phyloP scores from a whole-genome alignment of 2,797 vertebrate genomes.

The Pseudomugil gertrudae region DNA sequence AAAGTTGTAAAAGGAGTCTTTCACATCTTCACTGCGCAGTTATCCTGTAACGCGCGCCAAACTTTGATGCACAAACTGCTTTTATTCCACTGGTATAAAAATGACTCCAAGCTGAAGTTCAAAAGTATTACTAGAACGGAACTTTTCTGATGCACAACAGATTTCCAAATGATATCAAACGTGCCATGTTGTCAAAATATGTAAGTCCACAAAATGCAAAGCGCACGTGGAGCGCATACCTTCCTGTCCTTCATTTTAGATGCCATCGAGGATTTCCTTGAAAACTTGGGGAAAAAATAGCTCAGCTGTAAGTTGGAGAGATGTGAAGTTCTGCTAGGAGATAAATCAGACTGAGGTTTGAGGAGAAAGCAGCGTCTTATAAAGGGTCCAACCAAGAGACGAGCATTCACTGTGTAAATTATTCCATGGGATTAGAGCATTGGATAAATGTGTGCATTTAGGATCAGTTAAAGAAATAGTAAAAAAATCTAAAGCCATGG shows the following conservation, averaged over 20 bases:
- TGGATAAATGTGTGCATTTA: slow-evolving; percentile 92
- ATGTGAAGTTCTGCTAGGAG: slow-evolving; percentile 58
- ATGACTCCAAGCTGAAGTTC: slow-evolving; percentile 13
- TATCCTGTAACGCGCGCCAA: slow-evolving; percentile 27
- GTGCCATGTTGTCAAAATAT: slow-evolving; percentile 20
- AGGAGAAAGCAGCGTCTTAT: slow-evolving; percentile 82
- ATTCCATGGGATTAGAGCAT: slow-evolving; percentile 93
- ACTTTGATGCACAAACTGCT: background rate
- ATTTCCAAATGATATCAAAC: slow-evolving; percentile 27
- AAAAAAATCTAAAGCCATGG: slow-evolving; percentile 79
- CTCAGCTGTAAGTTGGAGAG: slow-evolving; percentile 30
- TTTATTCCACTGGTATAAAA: background rate
- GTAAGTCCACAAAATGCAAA: slow-evolving; percentile 33
- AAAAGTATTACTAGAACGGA: background rate
- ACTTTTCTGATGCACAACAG: background rate
- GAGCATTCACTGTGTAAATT: slow-evolving; percentile 89
- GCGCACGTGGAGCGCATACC: slow-evolving; percentile 83
- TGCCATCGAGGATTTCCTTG: slow-evolving; percentile 81
- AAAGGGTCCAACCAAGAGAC: slow-evolving; percentile 86
- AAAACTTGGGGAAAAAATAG: slow-evolving; percentile 33
- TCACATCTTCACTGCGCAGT: slow-evolving; percentile 8
- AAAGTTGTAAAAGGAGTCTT: background rate
- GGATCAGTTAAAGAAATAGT: slow-evolving; percentile 90
- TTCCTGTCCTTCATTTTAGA: slow-evolving; percentile 93
- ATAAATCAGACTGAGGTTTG: slow-evolving; percentile 78